Conservation (phyloP, 2,888 invertebrate species). For the Drosophila kambysellisi region DNA sequence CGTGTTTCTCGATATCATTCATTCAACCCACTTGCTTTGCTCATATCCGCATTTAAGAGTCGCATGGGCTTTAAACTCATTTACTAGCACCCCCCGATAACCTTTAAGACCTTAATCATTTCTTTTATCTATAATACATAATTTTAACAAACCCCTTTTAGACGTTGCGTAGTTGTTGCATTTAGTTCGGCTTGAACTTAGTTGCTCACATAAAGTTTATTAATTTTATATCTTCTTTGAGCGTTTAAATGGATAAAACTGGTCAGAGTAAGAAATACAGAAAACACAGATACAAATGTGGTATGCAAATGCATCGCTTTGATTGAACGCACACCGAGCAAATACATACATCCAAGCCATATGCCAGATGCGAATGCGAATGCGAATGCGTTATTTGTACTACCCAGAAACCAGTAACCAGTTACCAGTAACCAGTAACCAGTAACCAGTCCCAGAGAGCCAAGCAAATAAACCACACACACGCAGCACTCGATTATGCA, state of each 20-base stretch:
- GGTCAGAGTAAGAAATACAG: constrained; percentile 42
- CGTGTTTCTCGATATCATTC: constrained; percentile 5
- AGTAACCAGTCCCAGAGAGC: constrained; percentile 31
- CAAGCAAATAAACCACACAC: constrained; percentile 51
- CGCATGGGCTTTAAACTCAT: constrained; percentile 40
- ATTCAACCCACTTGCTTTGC: constrained; percentile 42
- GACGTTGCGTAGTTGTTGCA: constrained; percentile 68
- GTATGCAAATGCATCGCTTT: constrained; percentile 42
- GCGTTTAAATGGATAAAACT: constrained; percentile 59
- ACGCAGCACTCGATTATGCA: constrained; percentile 44
- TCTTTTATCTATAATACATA: constrained; percentile 9
- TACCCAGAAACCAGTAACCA: constrained; percentile 5
- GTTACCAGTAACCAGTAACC: constrained; percentile 10
- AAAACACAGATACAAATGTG: constrained; percentile 14
- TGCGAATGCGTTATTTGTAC: constrained; percentile 16
- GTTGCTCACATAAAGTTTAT: constrained; percentile 76
- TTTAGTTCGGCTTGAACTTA: constrained; percentile 68
- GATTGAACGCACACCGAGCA: constrained; percentile 53
- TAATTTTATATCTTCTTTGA: constrained; percentile 78
- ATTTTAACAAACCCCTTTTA: constrained; percentile 25
- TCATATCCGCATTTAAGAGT: constrained; percentile 33
- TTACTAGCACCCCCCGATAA: constrained; percentile 2
- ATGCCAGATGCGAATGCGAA: constrained; percentile 51
- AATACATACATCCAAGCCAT: constrained; percentile 21
- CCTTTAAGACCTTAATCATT: constrained; percentile 3